phyloP scores from a whole-genome alignment of 2,113 vertebrate genomes.

The Saiga tatarica region DNA sequence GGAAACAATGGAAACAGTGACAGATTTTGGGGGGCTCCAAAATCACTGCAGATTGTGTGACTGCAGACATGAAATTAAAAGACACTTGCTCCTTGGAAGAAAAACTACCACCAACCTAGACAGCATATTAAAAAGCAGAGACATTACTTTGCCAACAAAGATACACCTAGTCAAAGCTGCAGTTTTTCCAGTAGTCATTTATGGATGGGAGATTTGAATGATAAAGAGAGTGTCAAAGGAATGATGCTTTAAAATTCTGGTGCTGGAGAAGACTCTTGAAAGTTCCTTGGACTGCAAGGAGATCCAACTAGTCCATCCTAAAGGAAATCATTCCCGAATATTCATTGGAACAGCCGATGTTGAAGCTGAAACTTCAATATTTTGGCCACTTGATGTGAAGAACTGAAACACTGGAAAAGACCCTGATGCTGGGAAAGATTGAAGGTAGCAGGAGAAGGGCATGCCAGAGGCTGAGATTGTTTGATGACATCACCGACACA shows the following conservation, averaged over 20 bases:
- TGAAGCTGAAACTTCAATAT: background rate
- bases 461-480: background rate
- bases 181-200: background rate
- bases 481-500: background rate
- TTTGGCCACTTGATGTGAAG: background rate
- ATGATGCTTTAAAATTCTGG: background rate
- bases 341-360: background rate
- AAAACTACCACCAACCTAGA: background rate
- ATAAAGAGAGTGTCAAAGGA: background rate
- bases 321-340: background rate
- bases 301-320: background rate
- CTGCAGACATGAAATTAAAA: background rate
- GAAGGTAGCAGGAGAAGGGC: background rate
- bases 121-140: background rate
- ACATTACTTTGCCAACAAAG: background rate
- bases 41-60: background rate
- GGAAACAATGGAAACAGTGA: background rate
- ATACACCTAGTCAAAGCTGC: background rate
- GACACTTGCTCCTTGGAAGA: background rate
- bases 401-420: background rate
- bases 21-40: background rate
- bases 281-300: background rate
- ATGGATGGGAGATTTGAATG: background rate
- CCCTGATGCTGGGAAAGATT: background rate
- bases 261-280: background rate